Evolutionary conservation across 2,888 invertebrate genomes (phyloP), one percentile per base, ranked within the genome.

Genomic region (Onthophagus sagittarius): DNA sequence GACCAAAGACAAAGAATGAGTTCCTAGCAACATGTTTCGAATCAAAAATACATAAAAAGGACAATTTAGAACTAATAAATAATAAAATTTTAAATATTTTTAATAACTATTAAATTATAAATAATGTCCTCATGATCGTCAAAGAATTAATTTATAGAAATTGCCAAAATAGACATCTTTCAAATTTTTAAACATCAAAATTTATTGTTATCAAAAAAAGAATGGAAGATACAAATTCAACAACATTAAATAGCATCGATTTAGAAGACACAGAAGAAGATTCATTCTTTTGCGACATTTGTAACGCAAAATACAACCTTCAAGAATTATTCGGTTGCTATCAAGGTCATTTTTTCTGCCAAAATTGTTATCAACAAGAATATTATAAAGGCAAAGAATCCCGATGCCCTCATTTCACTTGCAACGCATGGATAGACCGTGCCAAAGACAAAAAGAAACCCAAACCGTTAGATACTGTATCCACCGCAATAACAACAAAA

Each of bases 321-420:
- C 72, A 78, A 33, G 73, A 63, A 15, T 73, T 78, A 70, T 78
- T 77, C 64, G 77, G 77, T n/a, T 79, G 79, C 65, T 76, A 78
- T 62, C 76, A 78, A 63, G 79, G 79, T 2, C 79, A 79, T 73
- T 78, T 78, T 63, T 74, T 79, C 62, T 79, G 79, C 69, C 76
- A 75, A 73, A 74, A 65, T 32, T 79, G 79, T 62, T 79, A 76
- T 64, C 76, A 75, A 63, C 75, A 77, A 64, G 76, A 77, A 71
- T 77, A 77, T 62, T 77, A 75, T 39, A 73, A 72, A 77, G 76
- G 76, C 14, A 76, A 77, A 31, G 76, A 76, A 63, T 70, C 72
- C 53, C 73, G 73, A 70, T 77, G 77, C 63, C 77, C 77, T 11
- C 75, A 76, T 69, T 70, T 75, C 23, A 75, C 75, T 6, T 76